phyloP scores from a whole-genome alignment of 2,888 invertebrate species.

The Drosophila macrothrix region DNA sequence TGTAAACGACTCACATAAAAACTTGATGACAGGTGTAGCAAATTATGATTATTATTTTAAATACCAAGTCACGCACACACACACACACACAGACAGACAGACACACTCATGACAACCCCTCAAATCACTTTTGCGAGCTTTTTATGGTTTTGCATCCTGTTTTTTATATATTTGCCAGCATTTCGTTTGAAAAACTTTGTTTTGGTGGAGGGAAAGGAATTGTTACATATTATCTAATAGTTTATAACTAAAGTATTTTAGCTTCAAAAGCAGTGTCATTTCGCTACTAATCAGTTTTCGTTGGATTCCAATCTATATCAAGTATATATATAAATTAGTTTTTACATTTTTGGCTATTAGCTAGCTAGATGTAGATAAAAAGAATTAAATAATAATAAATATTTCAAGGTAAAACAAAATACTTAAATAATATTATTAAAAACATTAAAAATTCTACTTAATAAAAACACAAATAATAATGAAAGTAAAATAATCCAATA shows the following conservation, averaged over 20 bases:
- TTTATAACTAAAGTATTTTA: not conserved
- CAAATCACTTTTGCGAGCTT: conserved; percentile 23
- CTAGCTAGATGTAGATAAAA: not conserved
- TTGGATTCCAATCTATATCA: not conserved
- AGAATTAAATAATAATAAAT: not conserved
- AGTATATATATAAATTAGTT: no score
- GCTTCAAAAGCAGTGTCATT: not conserved
- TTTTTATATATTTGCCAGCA: conserved; percentile 5
- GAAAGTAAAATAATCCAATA: no score
- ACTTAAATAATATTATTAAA: no score
- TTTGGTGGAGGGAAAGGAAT: no score
- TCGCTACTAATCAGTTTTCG: not conserved
- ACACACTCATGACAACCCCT: not conserved
- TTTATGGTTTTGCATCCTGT: conserved; percentile 8
- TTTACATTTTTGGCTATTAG: no score
- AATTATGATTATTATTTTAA: conserved; percentile 76
- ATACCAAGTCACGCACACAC: conserved; percentile 31
- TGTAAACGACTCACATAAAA: conserved; percentile 52
- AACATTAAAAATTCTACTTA: no score
- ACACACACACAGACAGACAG: not conserved
- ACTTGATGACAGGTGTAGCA: conserved; percentile 67
- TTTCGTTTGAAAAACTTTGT: conserved; percentile 2
- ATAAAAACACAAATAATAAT: no score
- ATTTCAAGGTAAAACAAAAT: not conserved
- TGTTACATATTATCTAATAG: not conserved